Percentiles rank a stretch among this genome's conserved stretches.
Evolutionary conservation across 1,140 invertebrate genomes (phyloP).

Genomic region (Pachyrhynchus sulphureomaculatus): DNA sequence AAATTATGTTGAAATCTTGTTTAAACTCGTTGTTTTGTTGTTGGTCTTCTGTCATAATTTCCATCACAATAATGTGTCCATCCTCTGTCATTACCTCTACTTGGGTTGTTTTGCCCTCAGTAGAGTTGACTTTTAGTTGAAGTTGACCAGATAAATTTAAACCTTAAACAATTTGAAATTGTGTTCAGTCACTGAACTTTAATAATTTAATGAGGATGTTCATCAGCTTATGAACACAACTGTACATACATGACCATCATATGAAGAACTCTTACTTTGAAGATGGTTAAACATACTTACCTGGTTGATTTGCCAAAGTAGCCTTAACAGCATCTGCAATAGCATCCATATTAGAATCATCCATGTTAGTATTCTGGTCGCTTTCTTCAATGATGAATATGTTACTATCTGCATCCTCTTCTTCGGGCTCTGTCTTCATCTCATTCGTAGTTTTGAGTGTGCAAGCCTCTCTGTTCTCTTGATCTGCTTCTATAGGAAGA

Average conservation of each 20-base stretch:
- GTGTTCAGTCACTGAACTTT: too few species aligned
- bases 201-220: too few species aligned
- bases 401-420: conserved; percentile 28
- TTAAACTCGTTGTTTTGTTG: conserved; percentile 14
- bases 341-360: conserved; percentile 45
- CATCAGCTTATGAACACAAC: too few species aligned
- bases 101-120: conserved; percentile 49
- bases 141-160: conserved; percentile 47
- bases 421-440: conserved; percentile 37
- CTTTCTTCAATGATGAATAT: conserved; percentile 39
- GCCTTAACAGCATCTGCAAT: conserved; percentile 51
- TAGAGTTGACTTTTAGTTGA: conserved; percentile 48
- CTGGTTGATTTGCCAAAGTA: conserved; percentile 47
- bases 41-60: conserved; percentile 50
- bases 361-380: conserved; percentile 34
- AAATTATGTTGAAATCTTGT: conserved; percentile 8
- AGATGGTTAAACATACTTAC: conserved; percentile 17
- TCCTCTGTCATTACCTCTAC: conserved; percentile 53
- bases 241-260: too few species aligned
- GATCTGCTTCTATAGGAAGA: conserved; percentile 42
- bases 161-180: conserved; percentile 35
- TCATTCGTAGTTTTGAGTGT: conserved; percentile 38
- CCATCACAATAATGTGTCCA: conserved; percentile 52
- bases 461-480: conserved; percentile 45
- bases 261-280: not conserved